Conservation (phyloP, 2,888 invertebrate species). For the Cataglyphis albicans region DNA sequence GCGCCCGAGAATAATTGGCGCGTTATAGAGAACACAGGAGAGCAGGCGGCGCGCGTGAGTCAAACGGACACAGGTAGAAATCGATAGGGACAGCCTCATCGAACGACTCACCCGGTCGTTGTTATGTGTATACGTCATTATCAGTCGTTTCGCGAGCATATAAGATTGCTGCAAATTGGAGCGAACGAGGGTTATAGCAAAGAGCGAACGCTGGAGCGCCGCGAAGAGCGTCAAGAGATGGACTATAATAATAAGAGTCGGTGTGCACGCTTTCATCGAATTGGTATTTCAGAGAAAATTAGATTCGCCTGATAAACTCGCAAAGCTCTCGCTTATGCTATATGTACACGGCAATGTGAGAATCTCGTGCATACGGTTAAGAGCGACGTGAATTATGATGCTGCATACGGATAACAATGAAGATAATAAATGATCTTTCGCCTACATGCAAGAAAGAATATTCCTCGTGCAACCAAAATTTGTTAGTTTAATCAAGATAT, state of each 20-base stretch:
- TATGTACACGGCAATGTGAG: not conserved
- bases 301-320: constrained; percentile 17
- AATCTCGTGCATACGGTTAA: constrained; percentile 33
- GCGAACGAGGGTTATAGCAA: constrained; percentile 51
- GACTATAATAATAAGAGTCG: constrained; percentile 22
- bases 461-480: constrained; percentile 28
- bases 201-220: not conserved
- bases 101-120: constrained; percentile 68
- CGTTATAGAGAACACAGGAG: constrained; percentile 45
- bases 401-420: constrained; percentile 31
- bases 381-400: constrained; percentile 48
- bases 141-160: constrained; percentile 52
- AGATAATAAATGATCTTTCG: constrained; percentile 37
- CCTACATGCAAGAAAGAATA: constrained; percentile 5
- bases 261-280: constrained; percentile 27
- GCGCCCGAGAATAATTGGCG: constrained; percentile 71
- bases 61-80: constrained; percentile 75
- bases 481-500: not conserved
- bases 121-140: constrained; percentile 55
- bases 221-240: constrained; percentile 1
- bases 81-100: constrained; percentile 70
- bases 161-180: constrained; percentile 61
- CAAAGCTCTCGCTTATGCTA: constrained; percentile 13
- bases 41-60: constrained; percentile 54
- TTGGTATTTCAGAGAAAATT: constrained; percentile 39